Percentiles rank a stretch among this genome's conserved stretches.
Evolutionary conservation across 2,888 invertebrate genomes (phyloP).

Genomic region (Caenorhabditis sinica): DNA sequence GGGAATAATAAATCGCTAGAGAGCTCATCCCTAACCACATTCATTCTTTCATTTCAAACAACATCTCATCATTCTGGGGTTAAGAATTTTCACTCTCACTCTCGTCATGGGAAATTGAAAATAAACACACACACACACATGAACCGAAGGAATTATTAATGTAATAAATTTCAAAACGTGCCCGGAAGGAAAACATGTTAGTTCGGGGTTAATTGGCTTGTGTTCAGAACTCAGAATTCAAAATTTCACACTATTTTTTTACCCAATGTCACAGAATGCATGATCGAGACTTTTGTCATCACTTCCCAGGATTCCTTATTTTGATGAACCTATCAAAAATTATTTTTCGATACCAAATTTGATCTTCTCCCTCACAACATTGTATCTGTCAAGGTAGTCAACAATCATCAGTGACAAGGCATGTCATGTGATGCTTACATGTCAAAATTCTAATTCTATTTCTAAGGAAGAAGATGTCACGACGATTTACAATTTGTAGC

Average conservation of each 20-base stretch:
- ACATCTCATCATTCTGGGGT: slow-evolving; percentile 25
- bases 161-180: slow-evolving; percentile 25
- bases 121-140: not conserved
- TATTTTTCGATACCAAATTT: not conserved
- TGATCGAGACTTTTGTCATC: not conserved
- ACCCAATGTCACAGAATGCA: slow-evolving; percentile 24
- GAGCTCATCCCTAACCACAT: not conserved
- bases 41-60: slow-evolving; percentile 2
- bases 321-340: slow-evolving; percentile 9
- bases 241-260: not conserved
- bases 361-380: no score
- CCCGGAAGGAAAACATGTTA: not conserved
- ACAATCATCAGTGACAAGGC: not conserved
- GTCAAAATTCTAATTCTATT: not conserved
- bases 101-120: slow-evolving; percentile 38
- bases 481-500: slow-evolving; percentile 14
- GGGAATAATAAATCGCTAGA: slow-evolving; percentile 29
- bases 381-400: not conserved
- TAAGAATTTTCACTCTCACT: slow-evolving; percentile 20
- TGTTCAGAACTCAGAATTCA: not conserved
- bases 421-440: not conserved
- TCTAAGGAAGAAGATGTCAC: slow-evolving; percentile 3
- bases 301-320: not conserved
- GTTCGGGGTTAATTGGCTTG: not conserved
- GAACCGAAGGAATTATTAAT: slow-evolving; percentile 38